Conservation (phyloP, 1,140 invertebrate species). For the Drosophila varians region DNA sequence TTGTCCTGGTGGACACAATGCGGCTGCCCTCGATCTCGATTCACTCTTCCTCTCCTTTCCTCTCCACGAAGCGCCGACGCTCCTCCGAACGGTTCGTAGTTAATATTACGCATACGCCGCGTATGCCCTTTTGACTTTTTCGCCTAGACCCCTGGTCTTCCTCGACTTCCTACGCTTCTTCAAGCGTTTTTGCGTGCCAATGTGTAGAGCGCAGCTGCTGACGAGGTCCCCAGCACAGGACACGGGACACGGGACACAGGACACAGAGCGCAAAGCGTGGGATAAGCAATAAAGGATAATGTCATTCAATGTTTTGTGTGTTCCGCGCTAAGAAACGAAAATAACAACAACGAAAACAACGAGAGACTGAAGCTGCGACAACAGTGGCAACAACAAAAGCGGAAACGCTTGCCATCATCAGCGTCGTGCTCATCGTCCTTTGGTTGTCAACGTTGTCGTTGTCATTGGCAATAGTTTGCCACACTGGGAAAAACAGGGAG, state of each 20-base stretch:
- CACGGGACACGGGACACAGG: constrained; percentile 5
- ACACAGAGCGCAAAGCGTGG: constrained; percentile 56
- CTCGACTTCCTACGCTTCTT: neutral
- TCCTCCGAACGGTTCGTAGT: constrained; percentile 39
- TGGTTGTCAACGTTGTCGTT: constrained; percentile 43
- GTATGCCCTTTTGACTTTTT: constrained; percentile 78
- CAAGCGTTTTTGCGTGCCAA: constrained; percentile 58
- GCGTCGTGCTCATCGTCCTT: constrained; percentile 59
- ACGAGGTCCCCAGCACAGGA: constrained; percentile 15
- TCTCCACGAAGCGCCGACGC: too few species aligned
- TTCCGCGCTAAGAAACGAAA: constrained; percentile 45
- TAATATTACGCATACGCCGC: constrained; percentile 77
- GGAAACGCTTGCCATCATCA: constrained; percentile 79
- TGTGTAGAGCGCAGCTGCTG: constrained; percentile 61
- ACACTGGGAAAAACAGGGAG: neutral
- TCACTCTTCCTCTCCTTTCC: too few species aligned
- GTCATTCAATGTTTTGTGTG: constrained; percentile 81
- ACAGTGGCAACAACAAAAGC: constrained; percentile 45
- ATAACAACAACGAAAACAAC: constrained; percentile 21
- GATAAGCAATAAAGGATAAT: constrained; percentile 83
- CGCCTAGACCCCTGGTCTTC: constrained; percentile 33
- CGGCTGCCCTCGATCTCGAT: constrained; percentile 52
- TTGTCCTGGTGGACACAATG: constrained; percentile 75
- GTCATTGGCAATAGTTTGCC: constrained; percentile 75
- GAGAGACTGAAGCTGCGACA: constrained; percentile 15